These are phyloP conservation scores for Hypselothyrea guttata DNA, from an alignment of 2,888 invertebrate genomes.

Conservation along the genomic window DNA sequence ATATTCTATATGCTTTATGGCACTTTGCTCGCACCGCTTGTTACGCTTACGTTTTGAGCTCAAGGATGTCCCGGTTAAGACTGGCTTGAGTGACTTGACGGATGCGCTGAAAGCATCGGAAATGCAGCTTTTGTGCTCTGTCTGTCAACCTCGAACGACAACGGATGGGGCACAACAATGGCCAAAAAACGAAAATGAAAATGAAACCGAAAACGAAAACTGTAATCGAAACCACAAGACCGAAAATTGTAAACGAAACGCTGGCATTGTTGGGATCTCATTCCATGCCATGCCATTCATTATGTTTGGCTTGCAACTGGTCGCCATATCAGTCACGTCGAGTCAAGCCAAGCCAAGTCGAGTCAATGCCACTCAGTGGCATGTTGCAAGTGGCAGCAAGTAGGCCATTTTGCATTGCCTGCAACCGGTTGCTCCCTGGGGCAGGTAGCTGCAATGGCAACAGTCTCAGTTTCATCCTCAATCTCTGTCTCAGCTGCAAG, in stretches of 20 bases:
- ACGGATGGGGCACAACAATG: neutral
- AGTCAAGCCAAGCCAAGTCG: conserved; percentile 41
- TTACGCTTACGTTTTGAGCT: conserved; percentile 56
- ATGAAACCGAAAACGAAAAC: conserved; percentile 16
- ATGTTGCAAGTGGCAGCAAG: conserved; percentile 43
- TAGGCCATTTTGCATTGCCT: conserved; percentile 69
- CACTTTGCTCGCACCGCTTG: conserved; percentile 1
- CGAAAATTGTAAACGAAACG: conserved; percentile 17
- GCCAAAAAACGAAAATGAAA: conserved; percentile 10
- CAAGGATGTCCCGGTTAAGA: conserved; percentile 70
- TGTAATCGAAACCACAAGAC: conserved; percentile 9
- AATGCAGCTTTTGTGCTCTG: conserved; percentile 43
- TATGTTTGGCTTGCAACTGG: conserved; percentile 43
- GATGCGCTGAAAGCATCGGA: neutral
- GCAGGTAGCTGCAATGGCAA: conserved; percentile 8
- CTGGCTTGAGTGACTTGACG: conserved; percentile 37
- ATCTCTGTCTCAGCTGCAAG: conserved; percentile 21
- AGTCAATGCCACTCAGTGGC: conserved; percentile 36
- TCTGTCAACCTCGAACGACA: conserved; percentile 44
- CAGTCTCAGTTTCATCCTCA: conserved; percentile 5
- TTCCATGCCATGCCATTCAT: no score
- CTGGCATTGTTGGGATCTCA: conserved; percentile 10
- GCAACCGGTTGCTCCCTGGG: conserved; percentile 67
- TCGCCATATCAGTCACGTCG: conserved; percentile 39
- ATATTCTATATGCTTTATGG: no score